Evolutionary conservation across 2,797 vertebrate genomes (phyloP), one percentile per base, ranked within the genome.

Genomic region (Argentina silus): DNA sequence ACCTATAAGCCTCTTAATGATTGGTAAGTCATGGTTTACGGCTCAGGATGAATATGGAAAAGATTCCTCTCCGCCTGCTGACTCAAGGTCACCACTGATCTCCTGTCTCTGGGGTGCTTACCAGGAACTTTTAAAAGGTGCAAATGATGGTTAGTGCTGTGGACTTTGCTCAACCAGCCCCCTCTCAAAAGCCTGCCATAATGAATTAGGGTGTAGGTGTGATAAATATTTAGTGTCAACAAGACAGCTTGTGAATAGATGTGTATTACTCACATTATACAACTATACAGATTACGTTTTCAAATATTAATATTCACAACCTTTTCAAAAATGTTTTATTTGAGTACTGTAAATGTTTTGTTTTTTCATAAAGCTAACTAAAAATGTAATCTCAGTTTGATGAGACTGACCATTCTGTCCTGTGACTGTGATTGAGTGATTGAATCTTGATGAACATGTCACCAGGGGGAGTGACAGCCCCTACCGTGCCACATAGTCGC

Each of bases 41-140:
- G 86, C 84, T 83, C 48, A 73, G 83, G 81, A 88, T 89, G 86
- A 91, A 90, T 90, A 88, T 89, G 87, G 85, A 91, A 90, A 86
- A 88, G n/a, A 93, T 93, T 90, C 89, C 82, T 92, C 92, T 93
- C 88, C 67, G 47, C 55, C 78, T 59, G 17, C 48, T 69, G 84
- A 92, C 73, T 90, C 93, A 94, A 95, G 93, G 93, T 95, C 92
- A 87, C 62, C 76, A 82, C 91, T 93, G 87, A 90, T 93, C 89
- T 91, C 73, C 76, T 44, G 81, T 93, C 88, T 76, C 88, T 74
- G 57, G 91, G 85, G 84, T 90, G 88, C 84, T 93, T 91, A 90
- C 63, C 67, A 86, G 84, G 79, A 85, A 53, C 72, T 95, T 95
- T 91, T 78, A 89, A 78, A 89, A 81, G 86, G 89, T 92, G 90